Evolutionary conservation across 2,797 vertebrate genomes (phyloP).

Genomic region (Eospalax fontanierii): DNA sequence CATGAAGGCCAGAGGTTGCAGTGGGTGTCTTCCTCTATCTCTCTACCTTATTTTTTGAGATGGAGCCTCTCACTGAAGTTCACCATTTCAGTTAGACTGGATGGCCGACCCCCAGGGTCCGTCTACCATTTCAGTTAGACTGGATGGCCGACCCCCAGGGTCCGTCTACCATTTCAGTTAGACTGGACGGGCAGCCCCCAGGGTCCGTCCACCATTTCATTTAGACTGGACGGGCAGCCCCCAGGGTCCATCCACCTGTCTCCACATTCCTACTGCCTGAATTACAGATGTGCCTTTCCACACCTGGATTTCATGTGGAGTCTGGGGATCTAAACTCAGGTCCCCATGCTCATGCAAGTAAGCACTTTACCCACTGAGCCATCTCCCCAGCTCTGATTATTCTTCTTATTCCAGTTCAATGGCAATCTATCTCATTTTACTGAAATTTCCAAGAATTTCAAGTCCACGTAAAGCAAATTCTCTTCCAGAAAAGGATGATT

Average conservation of each 20-base stretch:
- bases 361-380: neutral
- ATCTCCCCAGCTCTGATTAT: neutral
- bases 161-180: too few relatives aligned
- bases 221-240: too few relatives aligned
- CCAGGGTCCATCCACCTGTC: neutral
- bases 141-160: too few relatives aligned
- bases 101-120: too few relatives aligned
- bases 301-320: neutral
- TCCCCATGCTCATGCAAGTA: neutral
- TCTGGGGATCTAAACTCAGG: neutral
- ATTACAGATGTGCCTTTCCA: neutral
- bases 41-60: neutral
- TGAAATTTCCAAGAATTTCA: conserved; percentile 10
- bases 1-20: neutral
- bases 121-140: too few relatives aligned
- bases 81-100: neutral
- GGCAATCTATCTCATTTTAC: neutral
- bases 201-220: too few relatives aligned
- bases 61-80: neutral
- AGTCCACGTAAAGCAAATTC: neutral
- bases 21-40: neutral
- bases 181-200: too few relatives aligned
- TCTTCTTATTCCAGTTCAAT: neutral
- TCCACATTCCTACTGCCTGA: neutral
- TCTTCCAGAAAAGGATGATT: neutral